Percentiles rank a stretch among this genome's conserved stretches.
phyloP scores from a whole-genome alignment of 2,888 invertebrate species.

The Patella ulyssiponensis region DNA sequence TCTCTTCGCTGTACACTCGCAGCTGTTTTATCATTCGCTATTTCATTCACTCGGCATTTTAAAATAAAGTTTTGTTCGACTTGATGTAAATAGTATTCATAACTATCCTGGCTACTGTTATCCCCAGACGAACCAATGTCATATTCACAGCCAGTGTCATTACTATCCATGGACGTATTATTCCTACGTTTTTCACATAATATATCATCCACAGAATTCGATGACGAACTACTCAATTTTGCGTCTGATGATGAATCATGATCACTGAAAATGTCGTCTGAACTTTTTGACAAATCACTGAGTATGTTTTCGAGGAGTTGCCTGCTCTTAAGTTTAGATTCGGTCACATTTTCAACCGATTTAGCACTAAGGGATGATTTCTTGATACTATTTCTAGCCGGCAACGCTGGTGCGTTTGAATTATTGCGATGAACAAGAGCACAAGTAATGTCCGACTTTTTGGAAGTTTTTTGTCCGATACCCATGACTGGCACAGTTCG shows the following conservation, averaged over 20 bases:
- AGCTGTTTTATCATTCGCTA: conserved; percentile 14
- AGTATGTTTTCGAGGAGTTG: not conserved
- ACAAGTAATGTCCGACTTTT: conserved; percentile 23
- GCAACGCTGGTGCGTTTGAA: not conserved
- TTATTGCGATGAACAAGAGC: conserved; percentile 23
- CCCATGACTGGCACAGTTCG: not conserved
- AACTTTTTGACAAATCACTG: conserved; percentile 5
- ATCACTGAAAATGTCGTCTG: not conserved
- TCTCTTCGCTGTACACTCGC: not conserved
- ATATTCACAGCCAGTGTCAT: conserved; percentile 44
- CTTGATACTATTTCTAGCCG: not conserved
- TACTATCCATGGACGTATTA: conserved; percentile 32
- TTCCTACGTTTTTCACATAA: not conserved
- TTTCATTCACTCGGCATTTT: conserved; percentile 28
- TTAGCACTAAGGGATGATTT: conserved; percentile 2
- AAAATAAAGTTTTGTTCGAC: conserved; percentile 36
- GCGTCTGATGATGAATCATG: not conserved
- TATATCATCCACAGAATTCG: not conserved
- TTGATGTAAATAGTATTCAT: conserved; percentile 40
- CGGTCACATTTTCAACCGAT: conserved; percentile 2
- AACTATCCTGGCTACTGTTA: conserved; percentile 31
- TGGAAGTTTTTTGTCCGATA: conserved; percentile 21
- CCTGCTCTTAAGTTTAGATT: not conserved
- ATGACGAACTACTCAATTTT: not conserved
- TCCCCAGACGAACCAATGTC: conserved; percentile 45